Conservation (phyloP, 2,888 invertebrate genomes). For the Nemurella pictetii region DNA sequence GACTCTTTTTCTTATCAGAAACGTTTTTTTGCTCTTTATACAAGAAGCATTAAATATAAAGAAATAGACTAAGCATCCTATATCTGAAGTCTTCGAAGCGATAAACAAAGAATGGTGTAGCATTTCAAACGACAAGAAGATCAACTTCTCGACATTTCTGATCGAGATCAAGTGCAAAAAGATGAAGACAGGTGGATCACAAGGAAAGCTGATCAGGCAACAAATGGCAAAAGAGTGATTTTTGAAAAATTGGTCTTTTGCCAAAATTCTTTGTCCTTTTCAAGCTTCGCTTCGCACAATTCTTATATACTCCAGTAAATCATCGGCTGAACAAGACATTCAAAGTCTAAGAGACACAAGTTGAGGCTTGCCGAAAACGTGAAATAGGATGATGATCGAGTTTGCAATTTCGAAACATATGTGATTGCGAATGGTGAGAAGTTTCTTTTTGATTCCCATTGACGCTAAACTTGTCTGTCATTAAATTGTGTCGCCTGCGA, state of each 20-base stretch:
- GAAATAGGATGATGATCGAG: background rate
- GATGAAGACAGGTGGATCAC: constrained; percentile 1
- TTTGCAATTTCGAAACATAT: background rate
- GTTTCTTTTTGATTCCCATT: background rate
- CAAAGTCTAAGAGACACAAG: background rate
- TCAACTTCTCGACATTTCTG: background rate
- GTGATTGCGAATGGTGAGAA: background rate
- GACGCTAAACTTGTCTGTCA: background rate
- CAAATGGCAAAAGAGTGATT: constrained; percentile 6
- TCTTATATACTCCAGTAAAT: background rate
- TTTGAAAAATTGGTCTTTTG: constrained; percentile 15
- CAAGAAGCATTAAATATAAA: too few relatives aligned
- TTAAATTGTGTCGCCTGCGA: background rate
- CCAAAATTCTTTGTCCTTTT: constrained; percentile 8
- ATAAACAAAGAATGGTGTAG: background rate
- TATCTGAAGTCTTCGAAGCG: background rate
- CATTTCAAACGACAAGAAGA: background rate
- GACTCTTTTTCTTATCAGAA: background rate
- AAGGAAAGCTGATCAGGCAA: background rate
- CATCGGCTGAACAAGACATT: background rate
- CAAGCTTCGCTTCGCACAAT: constrained; percentile 18
- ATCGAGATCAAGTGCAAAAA: background rate
- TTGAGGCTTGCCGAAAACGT: background rate
- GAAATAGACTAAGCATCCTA: background rate
- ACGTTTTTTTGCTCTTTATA: background rate